A percentile compares a stretch with the other conserved stretches of the same genome.
phyloP scores from a whole-genome alignment of 2,113 vertebrate genomes.

The Xenopus laevis region DNA sequence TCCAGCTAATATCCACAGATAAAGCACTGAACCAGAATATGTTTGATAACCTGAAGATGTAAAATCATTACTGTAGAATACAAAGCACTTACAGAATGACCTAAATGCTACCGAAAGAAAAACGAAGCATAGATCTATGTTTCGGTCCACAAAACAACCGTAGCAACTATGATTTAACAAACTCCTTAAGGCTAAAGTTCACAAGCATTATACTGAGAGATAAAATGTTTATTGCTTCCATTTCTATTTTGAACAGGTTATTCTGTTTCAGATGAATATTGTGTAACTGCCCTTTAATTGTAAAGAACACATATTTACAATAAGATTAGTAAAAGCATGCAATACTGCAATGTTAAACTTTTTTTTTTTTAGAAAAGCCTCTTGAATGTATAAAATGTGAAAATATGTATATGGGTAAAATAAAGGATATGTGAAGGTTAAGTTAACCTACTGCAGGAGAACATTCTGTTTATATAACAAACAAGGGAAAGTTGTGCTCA shows the following conservation, averaged over 20 bases:
- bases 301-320: too few species aligned
- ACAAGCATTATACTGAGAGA: not conserved
- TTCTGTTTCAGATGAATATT: too few species aligned
- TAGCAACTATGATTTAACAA: not conserved
- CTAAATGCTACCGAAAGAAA: constrained; percentile 4
- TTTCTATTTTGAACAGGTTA: not conserved
- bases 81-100: constrained; percentile 42
- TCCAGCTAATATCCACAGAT: constrained; percentile 11
- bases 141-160: not conserved
- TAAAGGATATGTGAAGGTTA: too few species aligned
- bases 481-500: too few species aligned
- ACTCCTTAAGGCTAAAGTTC: not conserved
- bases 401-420: too few species aligned
- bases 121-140: not conserved
- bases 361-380: too few species aligned
- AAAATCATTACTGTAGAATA: constrained; percentile 43
- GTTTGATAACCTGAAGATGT: constrained; percentile 49
- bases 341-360: too few species aligned
- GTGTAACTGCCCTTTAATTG: too few species aligned
- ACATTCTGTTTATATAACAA: too few species aligned
- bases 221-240: not conserved
- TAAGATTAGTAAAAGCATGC: too few species aligned
- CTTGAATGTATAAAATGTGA: too few species aligned
- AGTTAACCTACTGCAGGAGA: too few species aligned
- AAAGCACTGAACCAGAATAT: constrained; percentile 52